Base-by-base conservation (phyloP, 1,140 invertebrate genomes). In the Trichonephila clavipes region DNA sequence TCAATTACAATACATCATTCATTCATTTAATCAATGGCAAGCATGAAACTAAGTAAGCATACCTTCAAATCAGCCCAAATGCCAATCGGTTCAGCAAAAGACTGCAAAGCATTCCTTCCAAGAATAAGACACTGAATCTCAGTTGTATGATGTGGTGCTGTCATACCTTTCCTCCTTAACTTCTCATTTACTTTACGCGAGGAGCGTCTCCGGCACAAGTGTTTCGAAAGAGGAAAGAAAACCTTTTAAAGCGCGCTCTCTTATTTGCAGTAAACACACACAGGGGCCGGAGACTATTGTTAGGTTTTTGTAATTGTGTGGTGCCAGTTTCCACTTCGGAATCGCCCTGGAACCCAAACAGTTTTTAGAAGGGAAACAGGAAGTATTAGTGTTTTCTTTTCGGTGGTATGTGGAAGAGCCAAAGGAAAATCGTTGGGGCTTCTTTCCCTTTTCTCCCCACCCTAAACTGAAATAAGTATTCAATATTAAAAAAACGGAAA, bases 241-340 rank as follows among this genome's bases (percentile, higher is more conserved):
- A 82, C 40, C 77, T 82, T 82, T 82, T 51, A 44, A 21, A 83
- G 51, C 44, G 24, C 82, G 28, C 24, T 12, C 72, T 77, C 72
- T 51, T 21, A 28, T 21, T 14, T 59, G 14, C 82, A 58, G 82
- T 83, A 83, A 83, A 83, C 82, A 51, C n/a, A 77, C 40, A 83
- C 40, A 51, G 82, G 51, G 51, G 82, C 72, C 34, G 18, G 28
- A 59, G 58, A 83, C 82, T 83, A 83, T 83, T 83, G 82, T 83
- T 83, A 59, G 82, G 51, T 51, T 58, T n/a, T 51, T 83, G 82
- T 83, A 83, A 83, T 83, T 83, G 82, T 83, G 82, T 83, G 82
- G 82, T 83, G 82, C 82, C 82, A 83, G 82, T 3, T 83, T 28
- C 44, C 82, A 83, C 82, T 83, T 83, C 44, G 7, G 51, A 51